Conservation (phyloP, 1,140 invertebrate species). For the Danaus plexippus region DNA sequence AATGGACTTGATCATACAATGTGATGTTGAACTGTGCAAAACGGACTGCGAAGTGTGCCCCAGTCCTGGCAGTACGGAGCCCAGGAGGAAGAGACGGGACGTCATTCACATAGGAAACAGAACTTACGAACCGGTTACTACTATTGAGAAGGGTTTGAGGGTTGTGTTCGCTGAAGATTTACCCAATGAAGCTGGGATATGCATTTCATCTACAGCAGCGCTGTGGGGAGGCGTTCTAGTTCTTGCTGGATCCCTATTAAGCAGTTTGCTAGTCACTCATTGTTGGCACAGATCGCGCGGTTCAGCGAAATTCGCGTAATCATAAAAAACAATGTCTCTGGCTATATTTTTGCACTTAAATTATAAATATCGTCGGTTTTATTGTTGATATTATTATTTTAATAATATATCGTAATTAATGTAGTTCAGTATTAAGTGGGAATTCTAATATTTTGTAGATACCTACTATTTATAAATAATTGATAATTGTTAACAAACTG, state of each 20-base stretch:
- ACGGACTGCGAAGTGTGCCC: conserved; percentile 83
- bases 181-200: conserved; percentile 50
- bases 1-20: conserved; percentile 88
- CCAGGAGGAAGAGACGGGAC: conserved; percentile 74
- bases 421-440: conserved; percentile 11
- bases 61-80: conserved; percentile 77
- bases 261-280: conserved; percentile 48
- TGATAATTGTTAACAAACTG: no score
- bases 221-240: conserved; percentile 62
- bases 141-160: conserved; percentile 75
- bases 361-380: no score
- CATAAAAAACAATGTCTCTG: background rate
- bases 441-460: background rate
- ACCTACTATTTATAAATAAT: background rate
- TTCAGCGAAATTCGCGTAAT: conserved; percentile 43
- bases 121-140: conserved; percentile 72
- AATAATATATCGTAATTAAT: background rate
- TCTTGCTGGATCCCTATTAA: conserved; percentile 49
- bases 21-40: conserved; percentile 89
- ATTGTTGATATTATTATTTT: no score
- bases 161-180: conserved; percentile 80
- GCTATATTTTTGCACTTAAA: no score
- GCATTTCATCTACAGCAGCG: conserved; percentile 55
- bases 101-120: conserved; percentile 62
- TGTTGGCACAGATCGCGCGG: conserved; percentile 52